Conservation (phyloP, 2,797 vertebrate genomes). For the Steatocranus sp. region DNA sequence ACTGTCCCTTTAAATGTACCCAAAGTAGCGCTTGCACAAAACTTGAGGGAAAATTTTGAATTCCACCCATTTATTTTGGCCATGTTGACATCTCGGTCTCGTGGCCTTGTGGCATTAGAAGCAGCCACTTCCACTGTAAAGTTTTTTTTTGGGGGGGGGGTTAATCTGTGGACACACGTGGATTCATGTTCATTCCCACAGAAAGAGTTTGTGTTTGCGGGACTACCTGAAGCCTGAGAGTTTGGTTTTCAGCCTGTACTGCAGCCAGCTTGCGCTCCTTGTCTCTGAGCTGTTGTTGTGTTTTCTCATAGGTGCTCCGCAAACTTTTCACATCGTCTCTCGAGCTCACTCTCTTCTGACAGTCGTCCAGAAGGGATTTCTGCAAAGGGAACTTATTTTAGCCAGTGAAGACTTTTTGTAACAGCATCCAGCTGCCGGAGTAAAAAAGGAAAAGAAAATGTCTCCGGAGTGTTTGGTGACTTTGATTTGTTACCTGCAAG, state of each 20-base stretch:
- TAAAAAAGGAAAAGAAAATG: not conserved
- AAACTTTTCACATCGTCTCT: slow-evolving; percentile 82
- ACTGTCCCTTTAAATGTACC: not conserved
- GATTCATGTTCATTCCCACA: not conserved
- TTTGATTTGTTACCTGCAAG: slow-evolving; percentile 80
- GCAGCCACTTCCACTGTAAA: not conserved
- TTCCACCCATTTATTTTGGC: not conserved
- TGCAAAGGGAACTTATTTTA: slow-evolving; percentile 51
- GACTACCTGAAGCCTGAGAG: slow-evolving; percentile 85
- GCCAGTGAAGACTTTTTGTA: not conserved
- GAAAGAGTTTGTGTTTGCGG: not conserved
- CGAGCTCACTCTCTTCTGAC: slow-evolving; percentile 79
- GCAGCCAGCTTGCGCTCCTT: slow-evolving; percentile 83
- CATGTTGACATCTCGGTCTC: not conserved
- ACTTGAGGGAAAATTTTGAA: not conserved
- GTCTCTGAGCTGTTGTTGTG: slow-evolving; percentile 83
- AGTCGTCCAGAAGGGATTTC: slow-evolving; percentile 92
- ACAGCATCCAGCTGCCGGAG: not conserved
- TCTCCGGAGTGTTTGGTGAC: not conserved
- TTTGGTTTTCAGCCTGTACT: slow-evolving; percentile 84
- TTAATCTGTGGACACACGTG: not conserved
- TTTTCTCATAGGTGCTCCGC: slow-evolving; percentile 77
- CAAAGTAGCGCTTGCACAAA: not conserved
- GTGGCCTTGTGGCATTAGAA: not conserved
- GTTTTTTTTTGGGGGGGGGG: accelerated